These are phyloP conservation scores for Blastomussa wellsi DNA, from an alignment of 92 coral and sea anemone species.

Conservation along the genomic window DNA sequence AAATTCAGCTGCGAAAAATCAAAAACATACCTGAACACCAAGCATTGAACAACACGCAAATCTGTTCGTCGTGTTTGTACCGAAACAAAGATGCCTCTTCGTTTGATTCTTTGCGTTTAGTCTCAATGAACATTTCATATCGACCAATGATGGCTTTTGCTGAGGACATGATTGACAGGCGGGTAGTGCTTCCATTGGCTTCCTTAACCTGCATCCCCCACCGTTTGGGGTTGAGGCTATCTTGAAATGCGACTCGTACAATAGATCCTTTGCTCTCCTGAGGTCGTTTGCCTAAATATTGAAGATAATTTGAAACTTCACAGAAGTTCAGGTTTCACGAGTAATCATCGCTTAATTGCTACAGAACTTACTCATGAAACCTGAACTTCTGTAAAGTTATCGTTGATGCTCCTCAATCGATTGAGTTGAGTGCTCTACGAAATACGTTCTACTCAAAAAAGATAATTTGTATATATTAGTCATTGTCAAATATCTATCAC, in stretches of 20 bases:
- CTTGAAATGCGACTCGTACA: conserved; percentile 15
- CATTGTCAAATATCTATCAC: not conserved
- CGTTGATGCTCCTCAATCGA: too few species aligned
- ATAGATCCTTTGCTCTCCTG: conserved; percentile 44
- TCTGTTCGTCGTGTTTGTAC: conserved; percentile 14
- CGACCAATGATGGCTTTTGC: conserved; percentile 26
- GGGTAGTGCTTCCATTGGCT: conserved; percentile 18
- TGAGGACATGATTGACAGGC: conserved; percentile 37
- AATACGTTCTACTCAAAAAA: too few species aligned
- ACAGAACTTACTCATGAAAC: too few species aligned
- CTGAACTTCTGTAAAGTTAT: too few species aligned
- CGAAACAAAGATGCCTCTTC: conserved; percentile 20
- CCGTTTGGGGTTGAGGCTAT: not conserved
- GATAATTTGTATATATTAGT: not conserved
- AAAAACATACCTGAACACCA: conserved; percentile 36
- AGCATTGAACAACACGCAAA: conserved; percentile 41
- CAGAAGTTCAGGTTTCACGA: too few species aligned
- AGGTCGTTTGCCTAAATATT: conserved; percentile 31
- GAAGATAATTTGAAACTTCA: not conserved
- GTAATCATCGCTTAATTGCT: too few species aligned
- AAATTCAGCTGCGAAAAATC: not conserved
- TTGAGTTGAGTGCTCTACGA: too few species aligned
- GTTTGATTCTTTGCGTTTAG: conserved; percentile 17
- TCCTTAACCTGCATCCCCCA: conserved; percentile 47
- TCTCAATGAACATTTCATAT: conserved; percentile 29